Evolutionary conservation across 2,888 invertebrate genomes (phyloP).

Genomic region (Schrankia costaestrigalis): DNA sequence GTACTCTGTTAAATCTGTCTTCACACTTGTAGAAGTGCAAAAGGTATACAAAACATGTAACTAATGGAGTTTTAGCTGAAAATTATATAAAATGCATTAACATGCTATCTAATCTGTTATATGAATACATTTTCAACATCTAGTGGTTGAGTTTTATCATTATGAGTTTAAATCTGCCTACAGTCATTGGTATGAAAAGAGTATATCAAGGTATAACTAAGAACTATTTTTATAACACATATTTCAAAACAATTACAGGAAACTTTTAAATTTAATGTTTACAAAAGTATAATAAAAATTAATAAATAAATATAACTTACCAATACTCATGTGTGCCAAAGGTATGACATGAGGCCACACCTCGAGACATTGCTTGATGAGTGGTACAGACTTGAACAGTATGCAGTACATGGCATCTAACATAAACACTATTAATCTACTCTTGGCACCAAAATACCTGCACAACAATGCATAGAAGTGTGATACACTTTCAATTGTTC

Average conservation of each 20-base stretch:
- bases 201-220: no score
- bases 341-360: conserved; percentile 68
- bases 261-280: no score
- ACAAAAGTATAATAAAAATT: no score
- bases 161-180: no score
- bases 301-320: conserved; percentile 47
- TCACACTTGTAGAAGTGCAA: conserved; percentile 69
- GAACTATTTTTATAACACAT: no score
- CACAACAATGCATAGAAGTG: conserved; percentile 70
- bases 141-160: no score
- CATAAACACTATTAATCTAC: conserved; percentile 58
- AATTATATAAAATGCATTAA: conserved; percentile 13
- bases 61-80: conserved; percentile 66
- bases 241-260: no score
- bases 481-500: conserved; percentile 59
- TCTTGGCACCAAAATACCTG: conserved; percentile 50
- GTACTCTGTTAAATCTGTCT: conserved; percentile 52
- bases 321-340: conserved; percentile 56
- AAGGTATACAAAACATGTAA: conserved; percentile 64
- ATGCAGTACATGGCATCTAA: conserved; percentile 74
- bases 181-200: no score
- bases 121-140: no score
- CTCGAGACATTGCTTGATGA: conserved; percentile 65
- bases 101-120: no score
- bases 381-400: conserved; percentile 57